phyloP scores from a whole-genome alignment of 2,888 invertebrate species.

The Thera obeliscata region DNA sequence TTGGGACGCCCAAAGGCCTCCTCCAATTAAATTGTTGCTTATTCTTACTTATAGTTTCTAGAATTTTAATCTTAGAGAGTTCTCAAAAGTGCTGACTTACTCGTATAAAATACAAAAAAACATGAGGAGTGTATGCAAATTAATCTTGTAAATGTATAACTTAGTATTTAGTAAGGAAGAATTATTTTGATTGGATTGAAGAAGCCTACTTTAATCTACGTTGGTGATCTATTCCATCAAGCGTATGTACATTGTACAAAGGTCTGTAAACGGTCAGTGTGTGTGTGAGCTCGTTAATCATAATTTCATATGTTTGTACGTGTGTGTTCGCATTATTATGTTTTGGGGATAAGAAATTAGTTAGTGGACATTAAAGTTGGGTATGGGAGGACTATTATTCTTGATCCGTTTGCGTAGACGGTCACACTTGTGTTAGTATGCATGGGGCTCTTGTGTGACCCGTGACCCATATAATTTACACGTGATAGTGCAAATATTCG shows the following conservation, averaged over 20 bases:
- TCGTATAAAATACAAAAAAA: too few species aligned
- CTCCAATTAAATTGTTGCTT: too few species aligned
- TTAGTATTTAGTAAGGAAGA: slow-evolving; percentile 27
- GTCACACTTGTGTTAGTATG: background rate
- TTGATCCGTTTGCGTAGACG: slow-evolving; percentile 47
- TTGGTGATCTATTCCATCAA: slow-evolving; percentile 76
- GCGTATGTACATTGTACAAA: slow-evolving; percentile 51
- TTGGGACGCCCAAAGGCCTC: too few species aligned
- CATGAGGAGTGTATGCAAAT: too few species aligned
- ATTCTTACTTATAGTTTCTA: too few species aligned
- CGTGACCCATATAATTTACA: background rate
- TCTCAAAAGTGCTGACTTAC: too few species aligned
- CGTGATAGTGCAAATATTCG: too few species aligned
- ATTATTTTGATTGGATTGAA: slow-evolving; percentile 65
- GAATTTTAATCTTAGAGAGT: too few species aligned
- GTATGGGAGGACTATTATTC: slow-evolving; percentile 46
- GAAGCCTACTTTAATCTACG: slow-evolving; percentile 65
- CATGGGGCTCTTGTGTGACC: background rate
- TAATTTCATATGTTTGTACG: slow-evolving; percentile 84
- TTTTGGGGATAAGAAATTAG: slow-evolving; percentile 86
- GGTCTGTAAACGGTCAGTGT: slow-evolving; percentile 59
- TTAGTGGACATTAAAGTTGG: slow-evolving; percentile 84
- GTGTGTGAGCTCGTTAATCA: slow-evolving; percentile 83
- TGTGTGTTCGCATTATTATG: slow-evolving; percentile 83
- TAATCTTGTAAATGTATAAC: too few species aligned